A percentile compares a stretch with the other conserved stretches of the same genome.
These are phyloP conservation scores for Stegostoma tigrinum DNA, from an alignment of 2,113 vertebrate species.

Conservation along the genomic window DNA sequence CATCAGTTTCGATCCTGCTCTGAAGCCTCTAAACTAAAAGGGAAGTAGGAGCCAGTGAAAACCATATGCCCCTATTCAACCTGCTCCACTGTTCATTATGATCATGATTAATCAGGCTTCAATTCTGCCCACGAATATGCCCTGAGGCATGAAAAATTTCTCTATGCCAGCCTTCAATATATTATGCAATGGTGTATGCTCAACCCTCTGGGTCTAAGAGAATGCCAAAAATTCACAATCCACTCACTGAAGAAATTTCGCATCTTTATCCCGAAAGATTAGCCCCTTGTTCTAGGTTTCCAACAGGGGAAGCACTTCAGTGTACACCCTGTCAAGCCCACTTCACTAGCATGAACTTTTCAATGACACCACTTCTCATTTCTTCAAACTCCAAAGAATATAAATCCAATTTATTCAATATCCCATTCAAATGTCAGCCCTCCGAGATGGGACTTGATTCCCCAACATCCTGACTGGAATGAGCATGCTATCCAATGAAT, in stretches of 20 bases:
- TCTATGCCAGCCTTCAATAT: background rate
- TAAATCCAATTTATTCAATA: background rate
- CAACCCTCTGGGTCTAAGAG: background rate
- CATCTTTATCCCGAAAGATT: background rate
- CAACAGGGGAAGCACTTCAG: background rate
- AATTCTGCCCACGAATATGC: too few species aligned
- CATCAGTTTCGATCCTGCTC: background rate
- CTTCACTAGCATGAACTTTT: background rate
- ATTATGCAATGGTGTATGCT: background rate
- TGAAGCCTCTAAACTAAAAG: background rate
- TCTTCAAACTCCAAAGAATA: background rate
- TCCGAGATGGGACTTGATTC: background rate
- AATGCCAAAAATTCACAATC: background rate
- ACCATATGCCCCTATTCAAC: too few species aligned
- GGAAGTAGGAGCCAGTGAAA: too few species aligned
- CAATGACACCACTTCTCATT: background rate
- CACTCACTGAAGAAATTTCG: background rate
- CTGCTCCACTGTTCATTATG: too few species aligned
- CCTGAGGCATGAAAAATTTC: too few species aligned
- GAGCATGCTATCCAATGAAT: background rate
- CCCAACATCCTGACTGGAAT: background rate
- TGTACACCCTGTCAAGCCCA: background rate
- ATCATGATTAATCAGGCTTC: too few species aligned
- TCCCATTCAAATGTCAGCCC: too few species aligned
- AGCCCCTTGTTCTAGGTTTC: background rate